These are phyloP conservation scores for Protonemura montana DNA, from an alignment of 2,888 invertebrate genomes.

Conservation along the genomic window DNA sequence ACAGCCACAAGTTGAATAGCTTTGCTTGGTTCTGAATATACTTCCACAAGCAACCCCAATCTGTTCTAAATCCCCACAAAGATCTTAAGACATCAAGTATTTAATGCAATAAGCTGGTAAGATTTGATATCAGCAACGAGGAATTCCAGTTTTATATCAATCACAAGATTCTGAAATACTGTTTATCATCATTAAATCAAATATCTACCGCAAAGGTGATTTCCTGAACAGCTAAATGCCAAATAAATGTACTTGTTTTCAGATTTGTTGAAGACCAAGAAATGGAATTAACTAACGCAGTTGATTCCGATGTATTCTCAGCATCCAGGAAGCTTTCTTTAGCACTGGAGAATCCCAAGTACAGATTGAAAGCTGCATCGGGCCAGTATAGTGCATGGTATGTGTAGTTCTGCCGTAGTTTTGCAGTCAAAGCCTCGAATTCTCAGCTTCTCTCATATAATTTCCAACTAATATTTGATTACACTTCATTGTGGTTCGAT, in stretches of 20 bases:
- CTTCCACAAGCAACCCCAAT: too few relatives aligned
- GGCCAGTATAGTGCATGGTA: slow-evolving; percentile 2
- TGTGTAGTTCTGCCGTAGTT: neutral
- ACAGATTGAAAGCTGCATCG: slow-evolving; percentile 2
- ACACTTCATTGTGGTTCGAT: too few relatives aligned
- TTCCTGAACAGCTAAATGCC: too few relatives aligned
- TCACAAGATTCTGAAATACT: slow-evolving; percentile 40
- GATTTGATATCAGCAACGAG: slow-evolving; percentile 49
- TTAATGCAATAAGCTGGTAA: too few relatives aligned
- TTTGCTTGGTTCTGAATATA: too few relatives aligned
- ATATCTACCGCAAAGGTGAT: too few relatives aligned
- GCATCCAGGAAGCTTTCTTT: neutral
- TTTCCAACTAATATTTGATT: too few relatives aligned
- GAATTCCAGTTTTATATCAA: slow-evolving; percentile 49
- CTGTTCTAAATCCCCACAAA: too few relatives aligned
- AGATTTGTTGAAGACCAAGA: neutral
- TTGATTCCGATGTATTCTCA: neutral
- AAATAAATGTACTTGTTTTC: neutral
- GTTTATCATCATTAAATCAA: slow-evolving; percentile 38
- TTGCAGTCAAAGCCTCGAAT: too few relatives aligned
- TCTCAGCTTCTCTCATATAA: too few relatives aligned
- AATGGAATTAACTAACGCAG: neutral
- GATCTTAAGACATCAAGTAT: too few relatives aligned
- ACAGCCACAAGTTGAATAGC: too few relatives aligned
- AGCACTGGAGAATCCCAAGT: slow-evolving; percentile 15